These are phyloP conservation scores for Drosophila elegans DNA, from an alignment of 1,140 invertebrate species.

Conservation along the genomic window DNA sequence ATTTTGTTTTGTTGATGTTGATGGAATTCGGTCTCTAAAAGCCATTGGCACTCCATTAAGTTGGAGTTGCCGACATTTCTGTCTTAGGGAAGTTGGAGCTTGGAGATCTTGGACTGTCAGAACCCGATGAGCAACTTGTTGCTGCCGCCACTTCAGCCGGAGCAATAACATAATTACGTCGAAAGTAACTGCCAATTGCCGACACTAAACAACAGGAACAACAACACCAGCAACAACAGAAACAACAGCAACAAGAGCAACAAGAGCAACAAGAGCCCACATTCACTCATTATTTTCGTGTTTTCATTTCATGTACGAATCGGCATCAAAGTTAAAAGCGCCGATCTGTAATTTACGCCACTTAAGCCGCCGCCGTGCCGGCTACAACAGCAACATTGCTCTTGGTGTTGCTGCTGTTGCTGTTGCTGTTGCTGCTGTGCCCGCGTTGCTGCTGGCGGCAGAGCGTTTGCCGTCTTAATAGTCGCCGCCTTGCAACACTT, in stretches of 20 bases:
- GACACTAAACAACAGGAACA: constrained; percentile 54
- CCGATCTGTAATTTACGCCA: constrained; percentile 85
- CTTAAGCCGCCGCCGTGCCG: constrained; percentile 82
- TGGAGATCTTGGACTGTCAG: constrained; percentile 14
- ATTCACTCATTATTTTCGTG: constrained; percentile 84
- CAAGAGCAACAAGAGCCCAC: constrained; percentile 15
- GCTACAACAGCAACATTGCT: constrained; percentile 69
- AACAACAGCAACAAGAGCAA: constrained; percentile 46
- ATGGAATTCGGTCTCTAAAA: not conserved
- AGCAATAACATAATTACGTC: constrained; percentile 60
- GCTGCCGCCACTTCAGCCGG: constrained; percentile 48
- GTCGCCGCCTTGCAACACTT: constrained; percentile 41
- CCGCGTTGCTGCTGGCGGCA: constrained; percentile 49
- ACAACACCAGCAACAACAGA: constrained; percentile 36
- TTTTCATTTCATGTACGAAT: constrained; percentile 85
- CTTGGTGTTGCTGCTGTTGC: constrained; percentile 39
- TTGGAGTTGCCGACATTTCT: constrained; percentile 1
- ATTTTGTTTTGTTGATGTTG: not conserved
- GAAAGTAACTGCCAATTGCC: constrained; percentile 55
- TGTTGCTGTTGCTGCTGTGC: constrained; percentile 45
- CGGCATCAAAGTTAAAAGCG: constrained; percentile 84
- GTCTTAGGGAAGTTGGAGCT: not conserved
- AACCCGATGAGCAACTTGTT: constrained; percentile 46
- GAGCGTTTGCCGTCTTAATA: constrained; percentile 61
- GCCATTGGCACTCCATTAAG: constrained; percentile 32